phyloP scores from a whole-genome alignment of 2,888 invertebrate genomes.

The Sarcophaga carnaria region DNA sequence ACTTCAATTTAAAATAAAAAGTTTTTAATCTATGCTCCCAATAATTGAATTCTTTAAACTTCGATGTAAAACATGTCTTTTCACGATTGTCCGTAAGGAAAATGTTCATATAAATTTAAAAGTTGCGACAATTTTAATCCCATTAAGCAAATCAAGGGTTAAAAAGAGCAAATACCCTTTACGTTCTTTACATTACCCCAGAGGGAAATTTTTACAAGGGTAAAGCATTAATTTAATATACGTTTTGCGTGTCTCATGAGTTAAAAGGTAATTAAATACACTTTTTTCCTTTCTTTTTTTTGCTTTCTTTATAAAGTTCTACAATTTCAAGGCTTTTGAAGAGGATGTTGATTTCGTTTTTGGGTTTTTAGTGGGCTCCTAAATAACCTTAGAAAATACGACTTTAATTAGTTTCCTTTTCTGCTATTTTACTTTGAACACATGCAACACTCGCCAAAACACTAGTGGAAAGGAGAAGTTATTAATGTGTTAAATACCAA shows the following conservation, averaged over 20 bases:
- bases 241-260: constrained; percentile 50
- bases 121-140: no score
- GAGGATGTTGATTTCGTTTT: background rate
- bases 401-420: constrained; percentile 48
- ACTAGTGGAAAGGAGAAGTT: background rate
- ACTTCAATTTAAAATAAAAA: no score
- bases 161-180: constrained; percentile 9
- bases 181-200: background rate
- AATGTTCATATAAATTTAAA: no score
- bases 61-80: no score
- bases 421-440: background rate
- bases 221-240: constrained; percentile 51
- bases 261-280: constrained; percentile 59
- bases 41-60: no score
- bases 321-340: no score
- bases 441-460: background rate
- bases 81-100: no score
- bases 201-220: constrained; percentile 40
- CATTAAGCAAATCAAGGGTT: background rate
- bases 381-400: constrained; percentile 39
- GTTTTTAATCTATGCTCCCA: no score
- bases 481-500: constrained; percentile 18
- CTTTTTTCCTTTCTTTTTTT: background rate
- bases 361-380: background rate
- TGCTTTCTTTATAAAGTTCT: background rate